Conservation (phyloP, 64 coral and sea anemone genomes). For the Platygyra sinensis region DNA sequence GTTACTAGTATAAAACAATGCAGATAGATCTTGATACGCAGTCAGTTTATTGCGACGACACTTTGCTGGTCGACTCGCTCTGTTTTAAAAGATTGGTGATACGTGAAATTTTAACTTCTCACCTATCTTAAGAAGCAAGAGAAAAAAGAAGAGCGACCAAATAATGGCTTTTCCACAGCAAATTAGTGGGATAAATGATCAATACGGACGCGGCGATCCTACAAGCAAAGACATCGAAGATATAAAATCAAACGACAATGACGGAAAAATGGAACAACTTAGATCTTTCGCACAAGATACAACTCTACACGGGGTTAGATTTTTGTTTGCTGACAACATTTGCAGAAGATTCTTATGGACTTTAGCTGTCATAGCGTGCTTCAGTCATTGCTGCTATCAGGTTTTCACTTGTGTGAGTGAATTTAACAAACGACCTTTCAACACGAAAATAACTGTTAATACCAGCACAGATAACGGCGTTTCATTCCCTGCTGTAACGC, state of each 20-base stretch:
- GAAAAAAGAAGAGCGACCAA: too few species aligned
- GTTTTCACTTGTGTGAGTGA: neutral
- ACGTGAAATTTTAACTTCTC: too few species aligned
- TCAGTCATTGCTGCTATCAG: neutral
- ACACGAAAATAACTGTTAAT: neutral
- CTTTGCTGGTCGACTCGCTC: too few species aligned
- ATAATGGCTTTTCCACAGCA: neutral
- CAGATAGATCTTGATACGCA: too few species aligned
- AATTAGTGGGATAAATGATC: neutral
- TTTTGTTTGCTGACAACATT: neutral
- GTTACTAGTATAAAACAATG: too few species aligned
- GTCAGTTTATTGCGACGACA: too few species aligned
- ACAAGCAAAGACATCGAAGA: neutral
- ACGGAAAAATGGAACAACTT: neutral
- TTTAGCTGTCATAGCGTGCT: neutral
- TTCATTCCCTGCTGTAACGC: conserved; percentile 25
- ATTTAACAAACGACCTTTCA: neutral
- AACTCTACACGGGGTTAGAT: conserved; percentile 25
- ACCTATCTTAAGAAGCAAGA: too few species aligned
- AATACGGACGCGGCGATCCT: neutral
- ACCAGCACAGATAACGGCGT: neutral
- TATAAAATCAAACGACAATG: neutral
- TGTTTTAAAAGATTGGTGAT: too few species aligned
- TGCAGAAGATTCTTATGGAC: conserved; percentile 14
- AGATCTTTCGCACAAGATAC: conserved; percentile 8